phyloP scores from a whole-genome alignment of 2,113 vertebrate genomes.

The Platichthys flesus region DNA sequence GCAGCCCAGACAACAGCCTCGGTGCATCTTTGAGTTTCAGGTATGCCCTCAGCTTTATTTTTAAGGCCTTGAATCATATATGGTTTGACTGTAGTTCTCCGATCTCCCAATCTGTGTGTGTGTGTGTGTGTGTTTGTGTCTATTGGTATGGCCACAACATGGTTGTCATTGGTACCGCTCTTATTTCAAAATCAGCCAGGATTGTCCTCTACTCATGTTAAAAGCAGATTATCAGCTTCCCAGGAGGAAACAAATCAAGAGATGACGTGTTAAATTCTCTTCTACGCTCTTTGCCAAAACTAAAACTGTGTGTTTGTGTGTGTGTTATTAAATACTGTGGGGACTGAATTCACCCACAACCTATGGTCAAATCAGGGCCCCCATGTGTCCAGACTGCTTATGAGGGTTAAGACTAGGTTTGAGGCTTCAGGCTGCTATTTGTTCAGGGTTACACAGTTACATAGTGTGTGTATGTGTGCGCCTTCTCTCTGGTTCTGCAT shows the following conservation, averaged over 20 bases:
- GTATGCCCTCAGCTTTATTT: slow-evolving; percentile 35
- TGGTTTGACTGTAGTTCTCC: neutral
- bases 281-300: too few species aligned
- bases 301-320: neutral
- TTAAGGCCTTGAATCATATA: slow-evolving; percentile 32
- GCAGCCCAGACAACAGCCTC: slow-evolving; percentile 31
- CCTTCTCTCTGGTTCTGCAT: slow-evolving; percentile 46
- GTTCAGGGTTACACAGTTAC: neutral
- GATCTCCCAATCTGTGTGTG: neutral
- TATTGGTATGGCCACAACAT: neutral
- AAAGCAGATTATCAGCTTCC: too few species aligned
- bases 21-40: slow-evolving; percentile 34
- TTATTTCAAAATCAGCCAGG: too few species aligned
- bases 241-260: neutral
- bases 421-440: neutral
- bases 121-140: neutral
- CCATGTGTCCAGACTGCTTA: neutral
- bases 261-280: too few species aligned
- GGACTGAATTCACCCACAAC: too few species aligned
- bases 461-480: neutral
- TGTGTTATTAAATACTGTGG: neutral
- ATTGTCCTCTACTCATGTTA: too few species aligned
- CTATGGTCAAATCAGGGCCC: too few species aligned
- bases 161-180: neutral
- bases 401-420: neutral